Evolutionary conservation across 30 jellyfish, hydroid and myxozoan species (phyloP).

Genomic region (Aurelia sp.): DNA sequence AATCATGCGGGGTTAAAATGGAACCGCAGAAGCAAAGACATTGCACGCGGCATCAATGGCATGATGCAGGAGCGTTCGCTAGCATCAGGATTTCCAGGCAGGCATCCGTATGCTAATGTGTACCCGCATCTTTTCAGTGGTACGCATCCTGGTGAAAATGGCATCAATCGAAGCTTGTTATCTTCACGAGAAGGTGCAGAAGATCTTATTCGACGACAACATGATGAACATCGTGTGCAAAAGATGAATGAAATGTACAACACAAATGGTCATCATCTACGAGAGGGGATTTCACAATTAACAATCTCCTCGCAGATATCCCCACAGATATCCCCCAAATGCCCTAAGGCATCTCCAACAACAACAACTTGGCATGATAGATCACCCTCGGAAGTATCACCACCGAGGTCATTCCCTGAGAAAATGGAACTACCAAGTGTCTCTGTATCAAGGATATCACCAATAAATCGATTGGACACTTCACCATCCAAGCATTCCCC

Average conservation of each 20-base stretch:
- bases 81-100: background rate
- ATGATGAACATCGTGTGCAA: background rate
- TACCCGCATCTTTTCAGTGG: background rate
- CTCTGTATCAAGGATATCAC: slow-evolving; percentile 15
- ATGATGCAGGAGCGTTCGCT: background rate
- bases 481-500: slow-evolving; percentile 38
- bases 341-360: background rate
- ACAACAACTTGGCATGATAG: background rate
- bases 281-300: background rate
- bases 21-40: background rate
- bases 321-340: background rate
- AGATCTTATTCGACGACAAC: background rate
- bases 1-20: background rate
- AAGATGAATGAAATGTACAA: background rate
- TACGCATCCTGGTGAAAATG: background rate
- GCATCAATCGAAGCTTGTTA: background rate
- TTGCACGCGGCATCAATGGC: background rate
- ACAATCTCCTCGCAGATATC: background rate
- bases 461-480: slow-evolving; percentile 20
- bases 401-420: slow-evolving; percentile 12
- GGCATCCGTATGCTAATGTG: background rate
- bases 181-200: background rate
- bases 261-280: background rate
- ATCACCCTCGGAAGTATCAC: background rate
- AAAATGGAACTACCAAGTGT: background rate